Evolutionary conservation across 1,140 invertebrate species (phyloP).

Genomic region (Bemisia tabaci): DNA sequence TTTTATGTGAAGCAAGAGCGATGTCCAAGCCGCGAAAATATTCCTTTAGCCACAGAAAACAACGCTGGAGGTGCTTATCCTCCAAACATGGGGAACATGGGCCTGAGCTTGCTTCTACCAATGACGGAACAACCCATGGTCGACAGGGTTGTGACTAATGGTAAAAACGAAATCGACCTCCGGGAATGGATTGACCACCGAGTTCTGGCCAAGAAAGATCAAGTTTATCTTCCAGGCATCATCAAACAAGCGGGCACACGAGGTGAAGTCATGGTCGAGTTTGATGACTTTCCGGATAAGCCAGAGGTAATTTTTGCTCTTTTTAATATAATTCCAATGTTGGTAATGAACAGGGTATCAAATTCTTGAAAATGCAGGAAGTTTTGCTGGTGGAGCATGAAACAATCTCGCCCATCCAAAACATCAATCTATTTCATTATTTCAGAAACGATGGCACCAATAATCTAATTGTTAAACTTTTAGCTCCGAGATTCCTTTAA

Average conservation of each 20-base stretch:
- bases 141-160: neutral
- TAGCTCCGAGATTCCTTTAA: too few relatives aligned
- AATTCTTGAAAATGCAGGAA: too few relatives aligned
- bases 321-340: too few relatives aligned
- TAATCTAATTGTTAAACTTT: too few relatives aligned
- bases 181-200: constrained; percentile 82
- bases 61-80: neutral
- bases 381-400: too few relatives aligned
- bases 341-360: too few relatives aligned
- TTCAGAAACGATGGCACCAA: too few relatives aligned
- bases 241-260: constrained; percentile 41
- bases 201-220: constrained; percentile 70
- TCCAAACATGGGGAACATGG: neutral
- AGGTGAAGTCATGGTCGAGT: constrained; percentile 53
- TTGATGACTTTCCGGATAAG: constrained; percentile 50
- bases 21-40: neutral
- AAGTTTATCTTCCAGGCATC: constrained; percentile 69
- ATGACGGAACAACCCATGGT: neutral
- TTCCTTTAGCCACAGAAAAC: neutral
- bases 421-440: too few relatives aligned
- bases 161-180: constrained; percentile 47
- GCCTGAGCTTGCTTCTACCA: neutral
- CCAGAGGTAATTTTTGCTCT: too few relatives aligned
- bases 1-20: neutral
- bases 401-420: too few relatives aligned